Evolutionary conservation across 2,888 invertebrate genomes (phyloP).

Genomic region (Mimumesa dahlbomi): DNA sequence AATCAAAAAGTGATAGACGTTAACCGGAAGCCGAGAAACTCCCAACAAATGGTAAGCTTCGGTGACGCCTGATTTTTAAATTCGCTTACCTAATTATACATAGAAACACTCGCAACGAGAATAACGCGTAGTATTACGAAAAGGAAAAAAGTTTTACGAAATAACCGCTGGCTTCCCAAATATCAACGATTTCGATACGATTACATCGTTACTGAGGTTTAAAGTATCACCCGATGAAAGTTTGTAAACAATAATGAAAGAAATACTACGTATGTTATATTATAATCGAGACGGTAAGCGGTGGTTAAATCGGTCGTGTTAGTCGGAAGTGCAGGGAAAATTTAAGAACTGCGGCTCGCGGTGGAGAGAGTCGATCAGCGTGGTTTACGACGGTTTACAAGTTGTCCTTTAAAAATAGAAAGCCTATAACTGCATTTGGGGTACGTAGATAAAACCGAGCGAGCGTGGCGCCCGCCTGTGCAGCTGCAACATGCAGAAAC

Average conservation of each 20-base stretch:
- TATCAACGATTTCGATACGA: too few species aligned
- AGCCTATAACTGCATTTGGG: slow-evolving; percentile 44
- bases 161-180: too few species aligned
- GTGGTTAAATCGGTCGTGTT: not conserved
- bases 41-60: slow-evolving; percentile 95
- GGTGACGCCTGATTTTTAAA: not conserved
- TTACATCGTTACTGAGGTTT: too few species aligned
- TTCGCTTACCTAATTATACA: not conserved
- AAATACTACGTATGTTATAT: too few species aligned
- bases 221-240: too few species aligned
- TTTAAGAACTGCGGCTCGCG: slow-evolving; percentile 1
- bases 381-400: slow-evolving; percentile 27
- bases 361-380: slow-evolving; percentile 24
- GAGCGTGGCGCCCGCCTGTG: slow-evolving; percentile 20
- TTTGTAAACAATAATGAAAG: too few species aligned
- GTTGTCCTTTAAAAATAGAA: slow-evolving; percentile 65
- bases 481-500: slow-evolving; percentile 48
- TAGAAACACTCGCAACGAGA: too few species aligned
- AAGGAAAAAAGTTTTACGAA: too few species aligned
- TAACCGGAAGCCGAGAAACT: slow-evolving; percentile 92
- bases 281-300: too few species aligned
- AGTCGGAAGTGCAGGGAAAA: not conserved
- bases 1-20: slow-evolving; percentile 89
- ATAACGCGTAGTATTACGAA: too few species aligned
- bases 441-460: slow-evolving; percentile 53